phyloP scores from a whole-genome alignment of 2,888 invertebrate species.

The Lasioglossum pauxillum region DNA sequence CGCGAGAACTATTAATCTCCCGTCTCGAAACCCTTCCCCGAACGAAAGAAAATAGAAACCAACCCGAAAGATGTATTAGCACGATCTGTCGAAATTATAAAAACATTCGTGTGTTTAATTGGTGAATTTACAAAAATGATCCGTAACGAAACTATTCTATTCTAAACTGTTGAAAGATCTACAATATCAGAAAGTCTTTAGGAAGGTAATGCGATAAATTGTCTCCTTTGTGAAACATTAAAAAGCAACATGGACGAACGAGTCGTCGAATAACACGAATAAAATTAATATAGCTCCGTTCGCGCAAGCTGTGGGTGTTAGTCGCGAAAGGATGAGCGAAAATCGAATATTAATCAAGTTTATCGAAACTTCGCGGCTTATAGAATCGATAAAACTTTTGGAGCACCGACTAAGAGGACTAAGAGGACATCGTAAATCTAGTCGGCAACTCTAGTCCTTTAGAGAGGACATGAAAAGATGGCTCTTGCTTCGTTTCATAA shows the following conservation, averaged over 20 bases:
- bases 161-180: background rate
- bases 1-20: constrained; percentile 2
- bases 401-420: background rate
- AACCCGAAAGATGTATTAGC: background rate
- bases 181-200: background rate
- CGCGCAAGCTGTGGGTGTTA: background rate
- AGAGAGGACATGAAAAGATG: background rate
- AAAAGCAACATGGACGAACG: background rate
- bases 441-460: background rate
- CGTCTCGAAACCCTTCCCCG: background rate
- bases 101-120: background rate
- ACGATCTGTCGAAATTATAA: background rate
- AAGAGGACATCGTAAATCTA: constrained; percentile 6
- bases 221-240: background rate
- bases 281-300: background rate
- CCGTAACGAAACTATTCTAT: too few relatives aligned
- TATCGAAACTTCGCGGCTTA: background rate
- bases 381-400: background rate
- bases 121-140: too few relatives aligned
- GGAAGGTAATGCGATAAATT: background rate
- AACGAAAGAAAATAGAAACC: background rate
- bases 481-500: background rate
- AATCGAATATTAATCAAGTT: constrained; percentile 2
- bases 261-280: background rate
- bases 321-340: background rate